Evolutionary conservation across 2,113 vertebrate genomes (phyloP).

Genomic region (Aegotheles bennettii): DNA sequence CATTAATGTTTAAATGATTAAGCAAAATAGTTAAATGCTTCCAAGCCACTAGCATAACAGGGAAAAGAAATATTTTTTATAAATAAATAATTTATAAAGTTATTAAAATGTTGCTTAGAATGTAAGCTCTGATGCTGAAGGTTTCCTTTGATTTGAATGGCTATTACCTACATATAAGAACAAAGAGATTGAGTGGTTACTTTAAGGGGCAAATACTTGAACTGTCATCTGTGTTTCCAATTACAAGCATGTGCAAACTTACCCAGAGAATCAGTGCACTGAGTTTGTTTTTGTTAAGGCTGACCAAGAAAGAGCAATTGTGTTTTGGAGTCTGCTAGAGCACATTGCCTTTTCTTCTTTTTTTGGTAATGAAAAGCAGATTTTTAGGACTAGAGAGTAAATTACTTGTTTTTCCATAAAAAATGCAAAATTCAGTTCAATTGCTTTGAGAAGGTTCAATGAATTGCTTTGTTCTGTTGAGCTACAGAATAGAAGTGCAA

Average conservation of each 20-base stretch:
- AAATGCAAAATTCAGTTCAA: neutral
- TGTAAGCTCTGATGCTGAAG: neutral
- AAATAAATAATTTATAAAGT: neutral
- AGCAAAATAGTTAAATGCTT: neutral
- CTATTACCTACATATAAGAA: neutral
- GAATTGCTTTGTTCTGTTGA: neutral
- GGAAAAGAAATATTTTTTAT: neutral
- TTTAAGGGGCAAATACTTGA: constrained; percentile 4
- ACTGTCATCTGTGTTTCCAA: constrained; percentile 21
- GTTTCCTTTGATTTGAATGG: neutral
- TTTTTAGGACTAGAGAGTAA: neutral
- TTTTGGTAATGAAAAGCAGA: neutral
- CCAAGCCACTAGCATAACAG: neutral
- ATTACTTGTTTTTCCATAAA: neutral
- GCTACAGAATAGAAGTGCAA: neutral
- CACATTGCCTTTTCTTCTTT: neutral
- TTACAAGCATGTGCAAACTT: neutral
- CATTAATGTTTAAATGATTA: neutral
- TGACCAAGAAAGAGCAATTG: neutral
- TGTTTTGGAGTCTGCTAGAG: neutral
- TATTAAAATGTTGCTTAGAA: neutral
- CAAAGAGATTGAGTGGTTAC: neutral
- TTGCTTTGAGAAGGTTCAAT: neutral
- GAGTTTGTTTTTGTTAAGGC: constrained; percentile 20
- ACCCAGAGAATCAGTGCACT: neutral